Evolutionary conservation across 1,140 invertebrate genomes (phyloP), one percentile per base, ranked within the genome.

Genomic region (Leptinotarsa defecta): DNA sequence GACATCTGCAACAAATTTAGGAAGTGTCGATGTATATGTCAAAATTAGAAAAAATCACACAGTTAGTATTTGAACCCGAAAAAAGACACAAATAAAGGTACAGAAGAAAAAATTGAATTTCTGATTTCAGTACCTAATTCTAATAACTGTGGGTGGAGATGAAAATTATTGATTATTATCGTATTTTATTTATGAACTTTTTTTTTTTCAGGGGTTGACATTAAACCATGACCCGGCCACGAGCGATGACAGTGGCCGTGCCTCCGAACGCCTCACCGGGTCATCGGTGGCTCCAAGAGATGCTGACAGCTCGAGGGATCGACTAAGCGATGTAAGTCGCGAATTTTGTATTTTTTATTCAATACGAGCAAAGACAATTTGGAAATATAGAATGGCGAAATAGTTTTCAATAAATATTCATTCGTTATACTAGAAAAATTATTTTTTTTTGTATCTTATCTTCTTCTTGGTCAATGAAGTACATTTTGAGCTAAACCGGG

Each of bases 281-380:
- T 92, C 91, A 84, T 92, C 91, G 77, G 89, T 92, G 85, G 88
- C 89, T 76, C 91, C 91, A 73, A 88, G 91, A 81, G 91, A 93
- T 86, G 91, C 91, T 79, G 92, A 93, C 86, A 93, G 92, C 87
- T 93, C 92, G 81, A 91, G 92, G 87, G 92, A 93, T 86, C 90
- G 92, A 85, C 90, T 93, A 83, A 93, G 92, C 88, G 92, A 94
- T 89, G 92, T 93, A 89, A 91, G 91, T 91, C 73, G 71, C 48
- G 49, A 57, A 20, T 27, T 13, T 5, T 71, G 57, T 34, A 43
- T 43, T 43, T 43, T 43, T 43, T 43, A 43, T 43, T 43, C 8
- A 8, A 43, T 11, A 43, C 8, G 8, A 43, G 6, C 61, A n/a
- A 62, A 2, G 17, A n/a, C 61, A 62, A 62, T 62, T 43, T 0